Evolutionary conservation across 2,888 invertebrate species (phyloP).

Genomic region (Diploptera punctata): DNA sequence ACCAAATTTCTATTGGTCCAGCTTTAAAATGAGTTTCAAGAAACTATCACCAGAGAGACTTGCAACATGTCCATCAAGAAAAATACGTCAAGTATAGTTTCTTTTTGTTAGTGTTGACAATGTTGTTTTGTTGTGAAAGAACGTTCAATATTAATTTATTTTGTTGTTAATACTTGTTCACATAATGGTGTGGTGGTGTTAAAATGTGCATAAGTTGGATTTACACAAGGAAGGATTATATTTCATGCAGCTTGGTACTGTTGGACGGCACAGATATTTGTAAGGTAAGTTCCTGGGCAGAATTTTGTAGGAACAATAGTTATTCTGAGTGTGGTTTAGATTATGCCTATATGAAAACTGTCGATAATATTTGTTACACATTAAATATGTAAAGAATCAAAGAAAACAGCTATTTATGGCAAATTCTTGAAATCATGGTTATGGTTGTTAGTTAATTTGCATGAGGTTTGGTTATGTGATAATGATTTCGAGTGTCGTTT

Average conservation of each 20-base stretch:
- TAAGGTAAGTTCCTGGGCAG: conserved; percentile 32
- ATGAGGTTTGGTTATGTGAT: too few species aligned
- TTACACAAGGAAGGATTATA: conserved; percentile 22
- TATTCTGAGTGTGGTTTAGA: too few species aligned
- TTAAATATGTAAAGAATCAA: too few species aligned
- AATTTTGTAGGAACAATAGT: not conserved
- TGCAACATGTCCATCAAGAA: conserved; percentile 36
- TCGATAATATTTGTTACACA: too few species aligned
- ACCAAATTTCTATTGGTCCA: conserved; percentile 32
- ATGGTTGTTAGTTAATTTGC: too few species aligned
- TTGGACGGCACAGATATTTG: conserved; percentile 35
- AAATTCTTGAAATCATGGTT: too few species aligned
- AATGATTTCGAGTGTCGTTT: too few species aligned
- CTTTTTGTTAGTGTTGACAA: conserved; percentile 41
- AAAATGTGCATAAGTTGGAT: conserved; percentile 34
- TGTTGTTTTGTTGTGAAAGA: conserved; percentile 37
- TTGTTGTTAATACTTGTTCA: conserved; percentile 23
- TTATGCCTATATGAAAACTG: too few species aligned
- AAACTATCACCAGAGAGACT: conserved; percentile 35
- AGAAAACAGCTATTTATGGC: too few species aligned
- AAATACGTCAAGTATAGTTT: conserved; percentile 38
- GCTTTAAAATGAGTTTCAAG: conserved; percentile 34
- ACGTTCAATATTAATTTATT: conserved; percentile 32
- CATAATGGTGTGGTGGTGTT: conserved; percentile 32
- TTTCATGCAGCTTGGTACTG: conserved; percentile 14